phyloP scores from a whole-genome alignment of 2,797 vertebrate genomes.

The Brachymystax lenok region DNA sequence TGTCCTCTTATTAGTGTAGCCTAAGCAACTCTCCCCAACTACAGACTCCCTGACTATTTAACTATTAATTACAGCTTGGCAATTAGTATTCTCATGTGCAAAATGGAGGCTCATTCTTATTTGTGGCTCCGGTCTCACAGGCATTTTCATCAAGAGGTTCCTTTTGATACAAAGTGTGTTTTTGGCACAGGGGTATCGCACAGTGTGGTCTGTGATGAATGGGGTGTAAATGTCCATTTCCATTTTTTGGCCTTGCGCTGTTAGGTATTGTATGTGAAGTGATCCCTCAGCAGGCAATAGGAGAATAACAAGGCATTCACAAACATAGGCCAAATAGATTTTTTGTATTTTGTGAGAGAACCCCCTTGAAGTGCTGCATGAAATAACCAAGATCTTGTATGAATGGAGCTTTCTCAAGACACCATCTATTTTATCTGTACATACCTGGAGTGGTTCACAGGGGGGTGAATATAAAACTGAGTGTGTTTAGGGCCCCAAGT shows the following conservation, averaged over 20 bases:
- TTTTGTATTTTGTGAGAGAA: conserved; percentile 4
- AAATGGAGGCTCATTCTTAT: conserved; percentile 47
- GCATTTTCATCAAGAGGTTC: conserved; percentile 35
- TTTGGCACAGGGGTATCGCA: not conserved
- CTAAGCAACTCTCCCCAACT: conserved; percentile 27
- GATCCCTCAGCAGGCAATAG: conserved; percentile 24
- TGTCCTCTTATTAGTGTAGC: conserved; percentile 41
- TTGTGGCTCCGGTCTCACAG: conserved; percentile 32
- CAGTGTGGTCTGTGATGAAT: conserved; percentile 3
- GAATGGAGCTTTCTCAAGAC: conserved; percentile 63
- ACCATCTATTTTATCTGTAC: conserved; percentile 64
- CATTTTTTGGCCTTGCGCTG: conserved; percentile 33
- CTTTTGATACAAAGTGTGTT: conserved; percentile 15
- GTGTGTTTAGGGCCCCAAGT: conserved; percentile 60
- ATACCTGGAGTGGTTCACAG: conserved; percentile 58
- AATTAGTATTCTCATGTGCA: conserved; percentile 51
- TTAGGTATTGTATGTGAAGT: conserved; percentile 19
- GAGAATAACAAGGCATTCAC: conserved; percentile 14
- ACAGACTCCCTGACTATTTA: conserved; percentile 16
- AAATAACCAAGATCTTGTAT: conserved; percentile 58
- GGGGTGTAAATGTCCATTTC: conserved; percentile 13
- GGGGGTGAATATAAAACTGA: conserved; percentile 51
- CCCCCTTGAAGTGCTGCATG: conserved; percentile 45
- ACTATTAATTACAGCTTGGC: conserved; percentile 56
- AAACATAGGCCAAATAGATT: conserved; percentile 9